Evolutionary conservation across 2,113 vertebrate genomes (phyloP).

Genomic region (Peromyscus leucopus): DNA sequence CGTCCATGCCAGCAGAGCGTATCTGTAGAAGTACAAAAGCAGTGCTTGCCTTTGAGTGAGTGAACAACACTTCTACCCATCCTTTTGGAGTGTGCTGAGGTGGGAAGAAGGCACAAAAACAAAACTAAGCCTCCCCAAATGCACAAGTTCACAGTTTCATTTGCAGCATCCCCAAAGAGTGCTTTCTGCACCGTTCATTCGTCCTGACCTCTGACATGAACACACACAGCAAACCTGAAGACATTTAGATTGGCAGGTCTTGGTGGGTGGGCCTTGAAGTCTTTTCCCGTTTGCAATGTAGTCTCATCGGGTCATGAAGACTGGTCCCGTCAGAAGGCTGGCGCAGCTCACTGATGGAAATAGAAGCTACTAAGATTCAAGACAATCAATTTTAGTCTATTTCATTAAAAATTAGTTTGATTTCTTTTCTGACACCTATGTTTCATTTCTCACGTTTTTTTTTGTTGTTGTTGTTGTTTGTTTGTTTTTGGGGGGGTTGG

Average conservation of each 20-base stretch:
- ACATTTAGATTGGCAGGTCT: not conserved
- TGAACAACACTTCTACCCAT: not conserved
- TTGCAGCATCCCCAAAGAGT: not conserved
- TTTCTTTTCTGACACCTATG: not conserved
- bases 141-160: not conserved
- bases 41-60: not conserved
- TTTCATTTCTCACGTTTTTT: not conserved
- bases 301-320: constrained; percentile 12
- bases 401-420: constrained; percentile 5
- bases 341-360: not conserved
- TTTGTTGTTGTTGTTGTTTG: too few relatives aligned
- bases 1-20: not conserved
- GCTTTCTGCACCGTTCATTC: not conserved
- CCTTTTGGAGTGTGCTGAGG: not conserved
- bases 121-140: not conserved
- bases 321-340: not conserved
- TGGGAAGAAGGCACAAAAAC: not conserved
- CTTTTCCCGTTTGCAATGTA: not conserved
- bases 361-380: not conserved
- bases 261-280: not conserved
- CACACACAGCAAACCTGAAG: constrained; percentile 20
- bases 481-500: not conserved
- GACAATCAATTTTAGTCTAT: not conserved
- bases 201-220: constrained; percentile 30
- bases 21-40: not conserved